Conservation (phyloP, 2,113 vertebrate species). For the Penelope pileata region DNA sequence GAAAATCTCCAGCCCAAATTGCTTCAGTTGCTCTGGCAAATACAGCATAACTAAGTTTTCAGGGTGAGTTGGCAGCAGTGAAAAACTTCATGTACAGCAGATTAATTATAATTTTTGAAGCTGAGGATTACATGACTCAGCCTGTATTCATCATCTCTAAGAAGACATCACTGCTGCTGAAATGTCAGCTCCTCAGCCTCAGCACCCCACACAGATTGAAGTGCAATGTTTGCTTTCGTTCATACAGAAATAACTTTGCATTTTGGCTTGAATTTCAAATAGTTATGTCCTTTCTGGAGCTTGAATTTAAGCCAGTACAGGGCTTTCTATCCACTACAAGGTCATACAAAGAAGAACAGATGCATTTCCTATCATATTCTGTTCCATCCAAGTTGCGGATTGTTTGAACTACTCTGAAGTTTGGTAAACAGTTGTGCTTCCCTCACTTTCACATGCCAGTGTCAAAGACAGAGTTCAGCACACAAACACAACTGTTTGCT, state of each 20-base stretch:
- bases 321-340: conserved; percentile 19
- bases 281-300: conserved; percentile 40
- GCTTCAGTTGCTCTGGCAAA: conserved; percentile 27
- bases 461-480: neutral
- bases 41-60: conserved; percentile 27
- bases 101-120: conserved; percentile 57
- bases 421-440: neutral
- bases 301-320: conserved; percentile 51
- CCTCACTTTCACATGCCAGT: neutral
- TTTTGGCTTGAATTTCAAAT: conserved; percentile 51
- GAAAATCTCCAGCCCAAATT: conserved; percentile 5
- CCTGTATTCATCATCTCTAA: conserved; percentile 48
- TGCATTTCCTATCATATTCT: neutral
- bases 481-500: accelerated
- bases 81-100: conserved; percentile 6
- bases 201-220: conserved; percentile 44
- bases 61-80: neutral
- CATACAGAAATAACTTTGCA: conserved; percentile 29
- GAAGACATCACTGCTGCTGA: conserved; percentile 33
- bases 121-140: conserved; percentile 43
- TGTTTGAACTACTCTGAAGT: neutral
- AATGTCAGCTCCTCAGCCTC: conserved; percentile 58
- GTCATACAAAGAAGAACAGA: conserved; percentile 7
- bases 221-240: conserved; percentile 38
- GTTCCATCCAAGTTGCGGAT: accelerated